Base-by-base conservation (phyloP, 2,797 vertebrate species). In the Anguilla marmorata region DNA sequence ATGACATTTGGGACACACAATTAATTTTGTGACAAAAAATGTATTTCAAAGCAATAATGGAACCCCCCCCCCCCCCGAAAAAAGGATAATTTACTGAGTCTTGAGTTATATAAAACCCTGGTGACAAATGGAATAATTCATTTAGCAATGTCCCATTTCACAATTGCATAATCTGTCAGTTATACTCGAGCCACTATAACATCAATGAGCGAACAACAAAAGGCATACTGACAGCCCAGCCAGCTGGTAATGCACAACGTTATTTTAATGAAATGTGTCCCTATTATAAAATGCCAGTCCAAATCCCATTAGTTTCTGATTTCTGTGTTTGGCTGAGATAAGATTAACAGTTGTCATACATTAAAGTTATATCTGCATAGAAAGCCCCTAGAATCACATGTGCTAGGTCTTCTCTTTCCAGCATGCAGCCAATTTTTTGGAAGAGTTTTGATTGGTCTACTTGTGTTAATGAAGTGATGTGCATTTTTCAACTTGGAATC, bases 231-330 rank as follows among this genome's bases (percentile, higher is more conserved):
- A 79, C 52, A 88, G 74, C 87, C 85, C 54, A 48, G 74, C 37
- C 74, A 50, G 52, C 72, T n/a, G 74, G 72, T 80, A 54, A 16
- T 85, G 54, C 30, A 87, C 86, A 89, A 90, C 92, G 92, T 94
- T 93, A 91, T 93, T 93, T 91, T 91, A 87, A 86, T 92, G 92
- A 91, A 95, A 94, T 93, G 91, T 94, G 92, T 93, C 93, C 92
- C 91, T 90, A 91, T 93, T 93, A 94, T 89, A 91, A 93, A 87
- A 88, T 79, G 85, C 90, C 92, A 92, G n/a, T 9, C 33, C 19
- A n/a, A 86, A 69, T 86, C 37, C 45, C 72, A 63, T 82, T 66
- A 74, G n/a, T 82, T 88, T 48, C 69, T 76, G 84, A 80, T 63
- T 6, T 76, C 66, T 27, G 54, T 37, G 37, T 45, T 27, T 14